Evolutionary conservation across 2,797 vertebrate species (phyloP).

Genomic region (Sphenodon punctatus): DNA sequence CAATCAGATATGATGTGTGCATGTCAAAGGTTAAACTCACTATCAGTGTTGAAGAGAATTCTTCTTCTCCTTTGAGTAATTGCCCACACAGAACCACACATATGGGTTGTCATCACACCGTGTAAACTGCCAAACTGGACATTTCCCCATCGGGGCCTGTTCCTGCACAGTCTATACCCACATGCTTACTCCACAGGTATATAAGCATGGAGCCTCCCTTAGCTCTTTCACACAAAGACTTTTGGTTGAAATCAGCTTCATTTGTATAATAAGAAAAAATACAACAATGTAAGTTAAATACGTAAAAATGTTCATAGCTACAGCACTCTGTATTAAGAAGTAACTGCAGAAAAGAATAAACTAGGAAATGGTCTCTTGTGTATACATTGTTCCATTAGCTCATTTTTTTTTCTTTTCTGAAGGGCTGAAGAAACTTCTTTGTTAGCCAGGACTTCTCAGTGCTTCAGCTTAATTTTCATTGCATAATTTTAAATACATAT

Average conservation of each 20-base stretch:
- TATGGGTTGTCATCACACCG: too few species aligned
- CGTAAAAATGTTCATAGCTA: not conserved
- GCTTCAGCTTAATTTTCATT: constrained; percentile 64
- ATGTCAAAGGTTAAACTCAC: not conserved
- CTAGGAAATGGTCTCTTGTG: constrained; percentile 18
- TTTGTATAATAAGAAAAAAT: constrained; percentile 8
- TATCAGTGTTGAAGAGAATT: not conserved
- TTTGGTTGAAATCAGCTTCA: constrained; percentile 21
- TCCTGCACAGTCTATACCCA: too few species aligned
- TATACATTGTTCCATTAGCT: constrained; percentile 16
- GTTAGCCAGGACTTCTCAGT: too few species aligned
- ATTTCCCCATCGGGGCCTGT: too few species aligned
- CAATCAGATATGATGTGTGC: not conserved
- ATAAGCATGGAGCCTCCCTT: constrained; percentile 7
- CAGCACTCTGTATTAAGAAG: constrained; percentile 7
- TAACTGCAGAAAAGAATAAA: not conserved
- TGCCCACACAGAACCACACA: too few species aligned
- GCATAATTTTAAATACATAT: constrained; percentile 70
- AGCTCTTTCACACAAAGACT: constrained; percentile 41
- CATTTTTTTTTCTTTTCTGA: constrained; percentile 4
- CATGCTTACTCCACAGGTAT: too few species aligned
- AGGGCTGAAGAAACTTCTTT: constrained; percentile 37
- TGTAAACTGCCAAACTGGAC: too few species aligned
- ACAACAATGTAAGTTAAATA: constrained; percentile 29
- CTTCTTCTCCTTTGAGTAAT: not conserved